Evolutionary conservation across 2,888 invertebrate species (phyloP).

Genomic region (Pollenia amentaria): DNA sequence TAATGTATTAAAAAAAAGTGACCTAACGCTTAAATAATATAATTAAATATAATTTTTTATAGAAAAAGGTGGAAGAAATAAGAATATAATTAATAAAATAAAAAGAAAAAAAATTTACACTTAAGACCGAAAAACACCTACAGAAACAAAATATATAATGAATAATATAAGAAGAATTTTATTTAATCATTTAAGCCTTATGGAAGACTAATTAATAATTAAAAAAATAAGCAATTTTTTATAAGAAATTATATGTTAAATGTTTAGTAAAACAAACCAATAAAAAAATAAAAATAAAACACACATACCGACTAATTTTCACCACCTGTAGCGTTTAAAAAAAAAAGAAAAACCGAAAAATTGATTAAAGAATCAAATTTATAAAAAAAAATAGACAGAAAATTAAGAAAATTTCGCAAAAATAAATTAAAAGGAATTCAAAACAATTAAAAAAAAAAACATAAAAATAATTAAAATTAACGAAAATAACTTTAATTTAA

Average conservation of each 20-base stretch:
- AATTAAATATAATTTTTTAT: no score
- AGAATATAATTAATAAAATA: no score
- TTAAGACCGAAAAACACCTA: constrained; percentile 22
- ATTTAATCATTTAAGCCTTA: constrained; percentile 60
- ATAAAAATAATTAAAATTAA: no score
- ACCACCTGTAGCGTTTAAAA: constrained; percentile 57
- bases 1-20: no score
- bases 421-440: background rate
- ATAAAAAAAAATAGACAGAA: background rate
- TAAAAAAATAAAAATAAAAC: constrained; percentile 35
- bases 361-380: constrained; percentile 9
- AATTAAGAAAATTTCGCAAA: background rate
- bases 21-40: no score
- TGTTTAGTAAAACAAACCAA: constrained; percentile 22
- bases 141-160: constrained; percentile 32
- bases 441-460: background rate
- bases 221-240: constrained; percentile 49
- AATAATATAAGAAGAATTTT: constrained; percentile 31
- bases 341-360: background rate
- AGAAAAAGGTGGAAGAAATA: no score
- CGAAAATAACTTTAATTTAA: no score
- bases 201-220: constrained; percentile 53
- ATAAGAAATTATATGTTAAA: constrained; percentile 57
- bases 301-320: constrained; percentile 62
- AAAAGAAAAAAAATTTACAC: constrained; percentile 36